Evolutionary conservation across 1,140 invertebrate species (phyloP), one percentile per base, ranked within the genome.

Genomic region (Aphaenogaster floridana): DNA sequence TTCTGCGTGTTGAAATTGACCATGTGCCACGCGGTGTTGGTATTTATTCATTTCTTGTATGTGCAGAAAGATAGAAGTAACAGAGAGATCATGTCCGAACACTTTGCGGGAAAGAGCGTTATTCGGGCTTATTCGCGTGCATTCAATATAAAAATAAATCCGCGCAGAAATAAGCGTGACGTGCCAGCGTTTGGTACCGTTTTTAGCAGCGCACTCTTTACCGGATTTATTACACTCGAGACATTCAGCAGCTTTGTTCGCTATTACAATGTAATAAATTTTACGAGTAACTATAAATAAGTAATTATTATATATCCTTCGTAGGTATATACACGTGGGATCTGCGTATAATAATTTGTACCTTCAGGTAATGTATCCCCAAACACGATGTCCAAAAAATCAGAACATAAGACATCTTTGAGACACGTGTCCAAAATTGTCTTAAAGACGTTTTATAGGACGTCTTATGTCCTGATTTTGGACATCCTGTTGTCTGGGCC

Each of bases 111-210:
- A 80, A 61, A 78, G 3, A 6, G 13, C 15, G 42, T 11, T 50
- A 36, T 52, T 50, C 9, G 11, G 34, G 5, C 42, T 68, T 80
- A 39, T 52, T 3, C 17, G 11, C 8, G 39, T 59, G 13, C 2
- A 76, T 28, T 52, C 45, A 42, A 45, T 17, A 50, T 52, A 48
- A 63, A 77, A 50, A 85, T 85, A 85, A 76, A 50, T 84, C 42
- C 17, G 28, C 8, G n/a, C 36, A 52, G 28, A 79, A 66, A 80
- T 80, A 80, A 80, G 50, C 64, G 8, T 80, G 45, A 68, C 34
- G 11, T 42, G 45, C 45, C 77, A 79, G 15, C 9, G 42, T 45
- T 61, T 63, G 21, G 39, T 39, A 39, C 4, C 8, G 39, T 13
- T 61, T 42, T 68, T 52, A 64, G 39, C 21, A n/a, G 39, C 34